Percentiles rank a stretch among this genome's conserved stretches.
phyloP scores from a whole-genome alignment of 2,113 vertebrate species.

The Carassius carassius region DNA sequence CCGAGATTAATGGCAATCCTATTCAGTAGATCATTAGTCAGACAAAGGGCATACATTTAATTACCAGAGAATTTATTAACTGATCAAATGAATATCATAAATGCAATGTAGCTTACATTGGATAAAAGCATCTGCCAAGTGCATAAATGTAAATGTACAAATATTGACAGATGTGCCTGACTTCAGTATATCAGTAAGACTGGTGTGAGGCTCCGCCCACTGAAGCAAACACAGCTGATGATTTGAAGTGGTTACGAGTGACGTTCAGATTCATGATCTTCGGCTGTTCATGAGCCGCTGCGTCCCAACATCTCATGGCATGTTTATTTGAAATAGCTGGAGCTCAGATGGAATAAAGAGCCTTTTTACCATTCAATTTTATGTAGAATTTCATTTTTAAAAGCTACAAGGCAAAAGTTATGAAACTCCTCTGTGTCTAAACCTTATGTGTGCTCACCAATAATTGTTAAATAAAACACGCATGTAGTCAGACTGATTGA shows the following conservation, averaged over 20 bases:
- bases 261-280: slow-evolving; percentile 27
- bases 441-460: background rate
- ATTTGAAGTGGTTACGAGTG: slow-evolving; percentile 46
- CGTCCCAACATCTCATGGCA: slow-evolving; percentile 11
- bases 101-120: background rate
- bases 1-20: too few relatives aligned
- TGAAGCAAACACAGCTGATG: slow-evolving; percentile 32
- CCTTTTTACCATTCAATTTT: background rate
- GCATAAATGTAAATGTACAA: background rate
- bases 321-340: slow-evolving; percentile 34
- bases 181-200: background rate
- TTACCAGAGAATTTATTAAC: too few relatives aligned
- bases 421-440: background rate
- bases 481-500: background rate
- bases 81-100: background rate
- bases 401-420: background rate
- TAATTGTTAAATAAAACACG: slow-evolving; percentile 17
- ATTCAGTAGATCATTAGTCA: too few relatives aligned
- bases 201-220: background rate
- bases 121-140: background rate
- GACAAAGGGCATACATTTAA: too few relatives aligned
- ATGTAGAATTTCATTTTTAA: background rate
- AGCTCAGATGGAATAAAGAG: background rate
- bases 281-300: slow-evolving; percentile 27
- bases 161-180: background rate